Percentiles rank a stretch among this genome's conserved stretches.
Conservation (phyloP, 2,888 invertebrate genomes). For the Chaetogeoica ovagalla region DNA sequence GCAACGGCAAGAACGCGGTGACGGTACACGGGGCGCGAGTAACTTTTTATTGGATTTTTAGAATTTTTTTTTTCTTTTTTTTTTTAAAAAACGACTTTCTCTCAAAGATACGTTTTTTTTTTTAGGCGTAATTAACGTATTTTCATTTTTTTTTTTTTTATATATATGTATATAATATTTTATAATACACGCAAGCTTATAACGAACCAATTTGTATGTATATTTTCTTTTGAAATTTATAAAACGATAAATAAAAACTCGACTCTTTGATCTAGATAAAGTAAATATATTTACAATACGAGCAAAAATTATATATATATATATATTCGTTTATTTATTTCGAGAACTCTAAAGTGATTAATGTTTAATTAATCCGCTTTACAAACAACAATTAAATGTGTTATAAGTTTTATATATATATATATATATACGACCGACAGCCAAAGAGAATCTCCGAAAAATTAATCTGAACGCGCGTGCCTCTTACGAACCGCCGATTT, state of each 20-base stretch:
- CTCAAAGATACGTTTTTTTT: too few species aligned
- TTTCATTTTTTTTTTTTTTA: neutral
- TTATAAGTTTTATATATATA: too few species aligned
- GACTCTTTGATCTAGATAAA: conserved; percentile 4
- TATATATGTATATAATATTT: neutral
- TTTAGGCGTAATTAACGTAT: neutral
- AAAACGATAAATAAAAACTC: neutral
- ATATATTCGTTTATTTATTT: neutral
- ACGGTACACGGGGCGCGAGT: neutral
- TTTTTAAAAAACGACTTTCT: too few species aligned
- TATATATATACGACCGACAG: too few species aligned
- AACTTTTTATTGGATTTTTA: conserved; percentile 2
- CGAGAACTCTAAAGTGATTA: neutral
- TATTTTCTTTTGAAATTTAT: too few species aligned
- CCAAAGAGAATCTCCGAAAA: too few species aligned
- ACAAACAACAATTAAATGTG: neutral
- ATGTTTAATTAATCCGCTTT: neutral
- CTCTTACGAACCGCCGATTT: too few species aligned
- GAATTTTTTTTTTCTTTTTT: neutral
- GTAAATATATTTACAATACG: neutral
- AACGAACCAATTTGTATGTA: neutral
- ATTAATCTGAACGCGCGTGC: too few species aligned
- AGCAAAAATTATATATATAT: too few species aligned
- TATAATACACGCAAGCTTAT: too few species aligned
- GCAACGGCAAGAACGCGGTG: neutral